phyloP scores from a whole-genome alignment of 2,113 vertebrate genomes.

The Nanger granti region DNA sequence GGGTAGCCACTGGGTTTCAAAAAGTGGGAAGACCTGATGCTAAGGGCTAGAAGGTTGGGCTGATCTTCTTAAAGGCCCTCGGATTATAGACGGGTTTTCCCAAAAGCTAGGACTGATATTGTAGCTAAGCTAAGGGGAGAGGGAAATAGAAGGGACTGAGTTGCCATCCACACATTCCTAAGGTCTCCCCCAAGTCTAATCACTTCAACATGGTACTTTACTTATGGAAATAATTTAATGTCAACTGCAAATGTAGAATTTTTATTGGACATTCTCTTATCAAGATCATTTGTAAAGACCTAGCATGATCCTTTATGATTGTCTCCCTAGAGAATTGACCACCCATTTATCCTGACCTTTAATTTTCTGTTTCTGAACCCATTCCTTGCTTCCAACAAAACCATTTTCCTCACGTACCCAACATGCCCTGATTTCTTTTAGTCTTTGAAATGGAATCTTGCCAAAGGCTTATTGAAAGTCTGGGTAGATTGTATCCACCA shows the following conservation, averaged over 20 bases:
- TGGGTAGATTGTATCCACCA: constrained; percentile 64
- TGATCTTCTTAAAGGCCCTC: not conserved
- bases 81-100: not conserved
- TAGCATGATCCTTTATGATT: not conserved
- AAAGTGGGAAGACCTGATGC: not conserved
- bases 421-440: constrained; percentile 53
- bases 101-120: not conserved
- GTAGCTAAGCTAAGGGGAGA: not conserved
- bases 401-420: not conserved
- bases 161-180: not conserved
- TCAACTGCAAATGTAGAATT: constrained; percentile 6
- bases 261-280: constrained; percentile 28
- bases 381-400: constrained; percentile 25
- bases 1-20: not conserved
- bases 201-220: not conserved
- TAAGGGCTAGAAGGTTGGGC: not conserved
- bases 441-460: constrained; percentile 63
- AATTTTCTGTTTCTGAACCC: constrained; percentile 12
- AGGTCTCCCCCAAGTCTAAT: not conserved
- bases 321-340: not conserved
- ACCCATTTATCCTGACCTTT: not conserved
- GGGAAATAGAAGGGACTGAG: not conserved
- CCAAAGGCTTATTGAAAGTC: constrained; percentile 68
- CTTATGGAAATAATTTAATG: constrained; percentile 37
- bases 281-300: not conserved